These are phyloP conservation scores for Lethocerus indicus DNA, from an alignment of 1,140 invertebrate species.

Conservation along the genomic window DNA sequence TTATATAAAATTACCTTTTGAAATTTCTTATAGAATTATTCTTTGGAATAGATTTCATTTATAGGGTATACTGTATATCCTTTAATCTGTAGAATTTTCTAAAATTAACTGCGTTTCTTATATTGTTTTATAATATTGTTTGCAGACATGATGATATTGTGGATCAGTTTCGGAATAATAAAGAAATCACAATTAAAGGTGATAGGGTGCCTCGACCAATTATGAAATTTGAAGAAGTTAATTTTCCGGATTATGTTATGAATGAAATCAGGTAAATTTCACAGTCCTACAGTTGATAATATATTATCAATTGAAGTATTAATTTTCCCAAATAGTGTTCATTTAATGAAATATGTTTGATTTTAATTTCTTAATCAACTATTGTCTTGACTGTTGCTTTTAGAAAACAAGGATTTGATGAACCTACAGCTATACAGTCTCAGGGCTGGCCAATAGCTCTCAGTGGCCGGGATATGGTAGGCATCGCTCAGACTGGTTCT, in stretches of 20 bases:
- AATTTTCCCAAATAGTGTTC: background rate
- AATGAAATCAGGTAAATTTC: slow-evolving; percentile 54
- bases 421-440: slow-evolving; percentile 78
- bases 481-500: slow-evolving; percentile 91
- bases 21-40: background rate
- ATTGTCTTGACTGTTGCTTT: slow-evolving; percentile 33
- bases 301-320: slow-evolving; percentile 46
- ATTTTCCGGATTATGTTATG: slow-evolving; percentile 70
- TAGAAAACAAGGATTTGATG: slow-evolving; percentile 67
- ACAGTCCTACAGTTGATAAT: slow-evolving; percentile 64
- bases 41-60: background rate
- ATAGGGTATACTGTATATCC: background rate
- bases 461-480: slow-evolving; percentile 81
- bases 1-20: background rate
- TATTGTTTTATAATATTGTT: slow-evolving; percentile 1
- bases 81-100: background rate
- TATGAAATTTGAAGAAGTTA: slow-evolving; percentile 73
- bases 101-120: background rate
- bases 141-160: slow-evolving; percentile 42
- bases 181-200: slow-evolving; percentile 78
- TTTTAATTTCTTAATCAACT: background rate
- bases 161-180: slow-evolving; percentile 45
- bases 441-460: slow-evolving; percentile 89
- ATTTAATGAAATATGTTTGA: background rate
- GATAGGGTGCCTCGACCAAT: slow-evolving; percentile 69